Evolutionary conservation across 2,797 vertebrate species (phyloP).

Genomic region (Buphagus erythrorhynchus): DNA sequence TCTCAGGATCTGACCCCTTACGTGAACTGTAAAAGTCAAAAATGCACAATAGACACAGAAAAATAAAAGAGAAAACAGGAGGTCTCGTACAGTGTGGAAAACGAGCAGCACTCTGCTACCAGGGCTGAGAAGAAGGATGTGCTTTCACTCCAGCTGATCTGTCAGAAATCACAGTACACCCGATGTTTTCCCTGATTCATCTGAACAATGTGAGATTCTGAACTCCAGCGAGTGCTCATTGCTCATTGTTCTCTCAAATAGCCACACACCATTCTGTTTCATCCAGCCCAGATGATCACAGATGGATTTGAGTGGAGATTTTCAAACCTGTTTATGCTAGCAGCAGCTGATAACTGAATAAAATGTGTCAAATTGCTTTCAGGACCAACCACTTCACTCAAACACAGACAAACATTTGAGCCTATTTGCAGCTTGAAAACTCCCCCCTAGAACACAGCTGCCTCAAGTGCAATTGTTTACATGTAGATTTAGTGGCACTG

Average conservation of each 20-base stretch:
- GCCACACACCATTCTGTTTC: slow-evolving; percentile 30
- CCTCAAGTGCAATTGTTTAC: background rate
- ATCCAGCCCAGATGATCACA: slow-evolving; percentile 39
- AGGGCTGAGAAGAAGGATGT: slow-evolving; percentile 16
- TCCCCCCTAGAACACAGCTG: background rate
- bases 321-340: slow-evolving; percentile 46
- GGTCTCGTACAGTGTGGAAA: background rate
- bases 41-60: background rate
- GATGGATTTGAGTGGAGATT: slow-evolving; percentile 38
- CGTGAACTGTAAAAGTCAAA: background rate
- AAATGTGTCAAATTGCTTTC: slow-evolving; percentile 44
- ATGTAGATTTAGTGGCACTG: background rate
- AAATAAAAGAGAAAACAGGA: background rate
- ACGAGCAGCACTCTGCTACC: slow-evolving; percentile 20
- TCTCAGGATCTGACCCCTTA: background rate
- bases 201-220: slow-evolving; percentile 47
- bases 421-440: slow-evolving; percentile 25
- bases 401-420: background rate
- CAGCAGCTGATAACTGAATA: slow-evolving; percentile 49
- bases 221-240: slow-evolving; percentile 48
- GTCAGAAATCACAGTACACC: slow-evolving; percentile 44
- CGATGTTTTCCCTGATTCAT: slow-evolving; percentile 67
- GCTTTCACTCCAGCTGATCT: slow-evolving; percentile 46
- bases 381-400: slow-evolving; percentile 7
- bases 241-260: slow-evolving; percentile 64